Base-by-base conservation (phyloP, 2,113 vertebrate genomes). In the Baryphthengus martii region DNA sequence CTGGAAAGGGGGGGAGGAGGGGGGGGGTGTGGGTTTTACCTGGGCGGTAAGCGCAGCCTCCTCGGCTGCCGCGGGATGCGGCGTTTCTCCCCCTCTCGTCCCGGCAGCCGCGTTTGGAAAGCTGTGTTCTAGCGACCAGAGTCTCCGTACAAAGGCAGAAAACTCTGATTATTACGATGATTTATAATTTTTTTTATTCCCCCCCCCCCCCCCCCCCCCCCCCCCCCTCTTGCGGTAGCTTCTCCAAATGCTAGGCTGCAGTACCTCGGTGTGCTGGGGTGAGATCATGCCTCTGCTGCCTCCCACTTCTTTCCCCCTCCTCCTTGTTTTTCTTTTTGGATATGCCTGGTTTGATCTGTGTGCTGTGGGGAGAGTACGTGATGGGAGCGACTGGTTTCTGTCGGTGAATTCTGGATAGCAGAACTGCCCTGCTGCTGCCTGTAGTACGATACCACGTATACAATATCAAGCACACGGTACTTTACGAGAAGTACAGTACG, bases 371-470 rank as follows among this genome's bases (percentile, higher is more conserved):
- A 11, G 81, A 20, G 8, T 39, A 21, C 59, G 25, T 40, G 89
- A 5, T 35, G 39, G 44, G 44, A 79, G 56, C 33, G 31, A 3
- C n/a, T n/a, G 5, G 42, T 20, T 14, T 33, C 26, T n/a, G 2
- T 3, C 49, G 8, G 26, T 44, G 59, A 7, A 3, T 61, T 62
- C 42, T 9, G 85, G 52, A 1, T 10, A 5, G 70, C 49, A 44
- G 52, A 73, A 42, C 49, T 91, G 52, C 45, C 37, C 0, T 8
- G 39, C 0, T 33, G 1, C 0, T 25, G 76, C 17, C 14, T 1
- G 0, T 28, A 18, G 52, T 23, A 12, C 7, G 0, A 0, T 2
- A 7, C 29, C 61, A 0, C 9, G 5, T 17, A 8, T 21, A 9
- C 28, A 17, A 7, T 11, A 56, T 6, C 17, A 15, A 31, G 28